Evolutionary conservation across 1,140 invertebrate species (phyloP), one percentile per base, ranked within the genome.

Genomic region (Aphaenogaster ashmeadi): DNA sequence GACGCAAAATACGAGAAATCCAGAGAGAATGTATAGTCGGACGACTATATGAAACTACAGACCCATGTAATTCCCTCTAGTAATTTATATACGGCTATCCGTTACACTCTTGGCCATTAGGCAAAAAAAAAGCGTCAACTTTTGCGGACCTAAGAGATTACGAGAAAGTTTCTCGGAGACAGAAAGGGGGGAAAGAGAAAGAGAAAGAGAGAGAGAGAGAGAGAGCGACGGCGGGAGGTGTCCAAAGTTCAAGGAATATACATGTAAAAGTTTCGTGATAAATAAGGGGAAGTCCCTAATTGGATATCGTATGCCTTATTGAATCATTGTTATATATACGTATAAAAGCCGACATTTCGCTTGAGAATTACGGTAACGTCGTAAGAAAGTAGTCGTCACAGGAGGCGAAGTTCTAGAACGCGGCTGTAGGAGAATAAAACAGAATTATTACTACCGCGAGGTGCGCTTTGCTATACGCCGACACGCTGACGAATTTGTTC

Each of bases 221-320:
- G 13, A 58, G 62, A 71, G 50, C n/a, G 52, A 36, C 3, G 27
- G 15, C 21, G 18, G 27, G 38, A 60, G 27, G 15, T 62, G 54
- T 75, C 54, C 18, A 62, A 84, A 84, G 41, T 75, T 75, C 27
- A 21, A 60, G 47, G 18, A 44, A 62, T 18, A 62, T 18, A 60
- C 52, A 75, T 5, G 18, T 38, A 47, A 83, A 60, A 74, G 80
- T 74, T 83, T 58, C 67, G 33, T 84, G 80, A 84, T 60, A 62
- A 84, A 75, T 84, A 84, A 58, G 13, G 33, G 7, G 11, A 58
- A 74, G 41, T 84, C 80, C 18, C 27, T 75, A 84, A 84, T 84
- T 84, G 80, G 54, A 84, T 74, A 84, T 74, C 54, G 69, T 84
- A 75, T 84, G 80, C 69, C 80, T 84, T 84, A 84, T 84, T 75